Percentiles rank a stretch among this genome's conserved stretches.
Evolutionary conservation across 2,797 vertebrate genomes (phyloP).

Genomic region (Typhlichthys eigenmanni): DNA sequence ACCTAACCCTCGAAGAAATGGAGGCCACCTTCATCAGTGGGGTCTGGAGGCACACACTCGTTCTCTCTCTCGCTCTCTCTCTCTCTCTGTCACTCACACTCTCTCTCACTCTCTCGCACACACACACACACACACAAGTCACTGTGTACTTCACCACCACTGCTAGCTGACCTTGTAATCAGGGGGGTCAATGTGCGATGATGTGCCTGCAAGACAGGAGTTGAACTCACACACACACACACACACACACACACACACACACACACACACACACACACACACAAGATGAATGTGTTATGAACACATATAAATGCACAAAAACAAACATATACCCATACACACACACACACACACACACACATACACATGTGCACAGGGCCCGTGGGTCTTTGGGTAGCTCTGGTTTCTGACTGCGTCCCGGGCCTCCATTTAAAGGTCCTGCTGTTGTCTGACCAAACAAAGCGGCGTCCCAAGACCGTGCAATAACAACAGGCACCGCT

Average conservation of each 20-base stretch:
- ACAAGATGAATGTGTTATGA: not conserved
- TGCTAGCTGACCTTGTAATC: constrained; percentile 68
- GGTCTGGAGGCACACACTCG: constrained; percentile 45
- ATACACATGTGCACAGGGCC: constrained; percentile 51
- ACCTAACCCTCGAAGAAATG: constrained; percentile 44
- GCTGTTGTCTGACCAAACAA: constrained; percentile 82
- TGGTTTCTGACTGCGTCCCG: constrained; percentile 65
- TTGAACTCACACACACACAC: constrained; percentile 32
- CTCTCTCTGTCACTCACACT: not conserved
- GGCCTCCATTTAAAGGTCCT: constrained; percentile 73
- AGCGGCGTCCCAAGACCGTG: constrained; percentile 64
- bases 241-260: constrained; percentile 9
- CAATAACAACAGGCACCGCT: constrained; percentile 72
- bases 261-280: constrained; percentile 13
- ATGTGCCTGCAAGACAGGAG: constrained; percentile 55
- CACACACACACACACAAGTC: constrained; percentile 20
- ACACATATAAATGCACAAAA: constrained; percentile 27
- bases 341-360: constrained; percentile 39
- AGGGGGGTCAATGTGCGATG: constrained; percentile 65
- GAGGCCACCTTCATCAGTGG: constrained; percentile 41
- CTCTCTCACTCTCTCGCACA: constrained; percentile 1
- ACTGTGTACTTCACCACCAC: constrained; percentile 15
- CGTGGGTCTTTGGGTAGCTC: constrained; percentile 56
- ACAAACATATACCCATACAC: constrained; percentile 11
- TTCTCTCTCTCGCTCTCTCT: constrained; percentile 10